phyloP scores from a whole-genome alignment of 2,113 vertebrate species.

The Numida meleagris region DNA sequence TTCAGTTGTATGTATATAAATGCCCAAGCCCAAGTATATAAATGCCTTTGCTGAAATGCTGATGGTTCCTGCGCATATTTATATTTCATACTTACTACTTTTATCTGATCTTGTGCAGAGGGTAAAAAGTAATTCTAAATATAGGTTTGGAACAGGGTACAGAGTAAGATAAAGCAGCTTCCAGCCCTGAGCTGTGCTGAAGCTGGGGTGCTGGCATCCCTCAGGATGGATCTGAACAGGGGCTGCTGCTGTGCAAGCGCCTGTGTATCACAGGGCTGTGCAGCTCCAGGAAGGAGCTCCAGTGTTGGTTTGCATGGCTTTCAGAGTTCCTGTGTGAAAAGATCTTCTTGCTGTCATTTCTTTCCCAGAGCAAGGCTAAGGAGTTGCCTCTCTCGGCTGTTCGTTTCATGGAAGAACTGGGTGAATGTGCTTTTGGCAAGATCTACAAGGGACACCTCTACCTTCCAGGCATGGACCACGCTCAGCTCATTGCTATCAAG shows the following conservation, averaged over 20 bases:
- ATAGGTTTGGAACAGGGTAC: background rate
- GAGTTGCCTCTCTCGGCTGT: conserved; percentile 96
- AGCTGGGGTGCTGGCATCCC: background rate
- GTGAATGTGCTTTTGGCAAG: conserved; percentile 91
- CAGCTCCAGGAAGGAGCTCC: background rate
- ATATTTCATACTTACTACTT: background rate
- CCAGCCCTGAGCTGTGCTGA: background rate
- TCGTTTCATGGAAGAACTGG: conserved; percentile 98
- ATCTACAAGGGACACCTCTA: conserved; percentile 99
- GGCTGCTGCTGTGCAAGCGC: background rate
- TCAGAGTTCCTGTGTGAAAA: rapidly evolving
- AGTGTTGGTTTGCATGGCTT: background rate
- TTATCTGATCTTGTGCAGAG: background rate
- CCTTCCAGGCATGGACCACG: conserved; percentile 96
- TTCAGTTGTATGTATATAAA: background rate
- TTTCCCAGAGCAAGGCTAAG: conserved; percentile 91
- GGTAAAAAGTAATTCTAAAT: background rate
- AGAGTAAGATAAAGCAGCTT: rapidly evolving
- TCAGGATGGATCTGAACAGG: background rate
- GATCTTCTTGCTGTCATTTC: background rate
- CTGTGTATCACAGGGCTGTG: rapidly evolving
- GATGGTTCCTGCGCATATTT: background rate
- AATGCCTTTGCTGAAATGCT: background rate
- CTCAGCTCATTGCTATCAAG: conserved; percentile 96
- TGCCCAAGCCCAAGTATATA: background rate